Base-by-base conservation (phyloP, 2,888 invertebrate genomes). In the Erynnis tages region DNA sequence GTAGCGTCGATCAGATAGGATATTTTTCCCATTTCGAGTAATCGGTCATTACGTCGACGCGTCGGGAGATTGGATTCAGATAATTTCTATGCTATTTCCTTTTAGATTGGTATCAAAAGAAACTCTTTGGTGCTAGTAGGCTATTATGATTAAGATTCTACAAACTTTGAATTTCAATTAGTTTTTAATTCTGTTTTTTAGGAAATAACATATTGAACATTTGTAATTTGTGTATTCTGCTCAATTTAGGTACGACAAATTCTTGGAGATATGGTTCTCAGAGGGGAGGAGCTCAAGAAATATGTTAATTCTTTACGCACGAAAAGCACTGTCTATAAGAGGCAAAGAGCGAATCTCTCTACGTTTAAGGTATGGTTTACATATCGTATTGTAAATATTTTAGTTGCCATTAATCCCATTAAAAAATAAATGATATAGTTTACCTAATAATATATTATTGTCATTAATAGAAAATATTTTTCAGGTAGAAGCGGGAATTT, bases 261-360 rank as follows among this genome's bases (percentile, higher is more conserved):
- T 13, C 78, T 91, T 34, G 94, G 94, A 2, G 94, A 94, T 56
- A 93, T 93, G 50, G 91, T 94, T 13, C 87, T 95, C 14, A 91
- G 94, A 63, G 96, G 95, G 17, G 96, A 96, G 57, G 95, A 97
- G 82, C 92, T 96, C 71, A 96, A 96, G 78, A 92, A 93, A 61
- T 97, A 96, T 77, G 95, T 97, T 10, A 94, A 93, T 68, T 93
- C 94, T 61, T 82, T 97, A 56, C 91, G 96, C 53, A 93, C 93
- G 44, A 95, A 96, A 73, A 96, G 95, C 70, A 93, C 93, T 4
- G 85, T 94, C 6, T 97, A 96, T 79, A 97, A 96, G 83, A 92
- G 94, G 70, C 94, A 94, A 73, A 90, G 95, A 66, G 91, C 93
- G 40, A 94, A 95, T 75, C 83, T 96, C 60, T 93, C 94, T 4